Conservation (phyloP, 2,888 invertebrate species). For the Eustalomyia histrio region DNA sequence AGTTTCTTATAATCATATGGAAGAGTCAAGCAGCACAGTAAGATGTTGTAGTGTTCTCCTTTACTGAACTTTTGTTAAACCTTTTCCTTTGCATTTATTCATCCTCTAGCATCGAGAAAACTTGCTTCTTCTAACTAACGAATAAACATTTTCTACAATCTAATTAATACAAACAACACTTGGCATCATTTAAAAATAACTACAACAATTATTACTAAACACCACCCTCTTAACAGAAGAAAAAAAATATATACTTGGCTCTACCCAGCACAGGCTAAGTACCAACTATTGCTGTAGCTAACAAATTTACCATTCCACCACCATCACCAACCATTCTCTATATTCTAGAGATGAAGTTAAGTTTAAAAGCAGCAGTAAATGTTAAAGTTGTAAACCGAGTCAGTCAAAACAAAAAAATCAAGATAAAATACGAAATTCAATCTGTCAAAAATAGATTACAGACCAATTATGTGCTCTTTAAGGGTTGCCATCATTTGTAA, state of each 20-base stretch:
- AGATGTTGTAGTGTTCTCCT: too few relatives aligned
- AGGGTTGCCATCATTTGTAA: conserved; percentile 68
- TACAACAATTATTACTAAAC: conserved; percentile 26
- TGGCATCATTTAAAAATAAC: conserved; percentile 23
- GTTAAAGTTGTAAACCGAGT: conserved; percentile 68
- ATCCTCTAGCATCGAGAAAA: too few relatives aligned
- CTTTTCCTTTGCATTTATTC: too few relatives aligned
- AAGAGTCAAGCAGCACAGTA: too few relatives aligned
- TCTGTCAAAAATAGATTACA: conserved; percentile 80
- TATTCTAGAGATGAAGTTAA: neutral
- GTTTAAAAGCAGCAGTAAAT: conserved; percentile 45
- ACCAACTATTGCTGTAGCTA: conserved; percentile 30
- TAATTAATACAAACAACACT: neutral
- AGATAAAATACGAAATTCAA: conserved; percentile 80
- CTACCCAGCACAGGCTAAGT: conserved; percentile 28
- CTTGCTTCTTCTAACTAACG: too few relatives aligned
- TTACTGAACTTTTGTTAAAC: too few relatives aligned
- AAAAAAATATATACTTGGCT: conserved; percentile 12
- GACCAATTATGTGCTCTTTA: conserved; percentile 80
- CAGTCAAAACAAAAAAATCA: conserved; percentile 79
- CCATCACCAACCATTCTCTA: neutral
- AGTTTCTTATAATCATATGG: too few relatives aligned
- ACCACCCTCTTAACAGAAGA: conserved; percentile 22
- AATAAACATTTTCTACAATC: neutral
- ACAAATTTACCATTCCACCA: conserved; percentile 13